These are phyloP conservation scores for Plectrocnemia conspersa DNA, from an alignment of 1,140 invertebrate species.

Conservation along the genomic window DNA sequence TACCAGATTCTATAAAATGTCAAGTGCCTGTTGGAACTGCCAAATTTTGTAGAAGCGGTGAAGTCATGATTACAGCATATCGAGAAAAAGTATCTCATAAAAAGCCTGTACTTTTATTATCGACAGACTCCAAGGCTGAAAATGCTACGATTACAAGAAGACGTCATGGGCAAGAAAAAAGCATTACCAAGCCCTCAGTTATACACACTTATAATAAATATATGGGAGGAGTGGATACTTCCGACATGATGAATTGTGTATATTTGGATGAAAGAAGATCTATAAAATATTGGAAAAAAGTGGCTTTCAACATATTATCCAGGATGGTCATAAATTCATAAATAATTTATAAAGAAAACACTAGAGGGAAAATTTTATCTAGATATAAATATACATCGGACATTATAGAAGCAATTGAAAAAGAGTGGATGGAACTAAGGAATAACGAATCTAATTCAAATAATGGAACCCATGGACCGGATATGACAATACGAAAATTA, in stretches of 20 bases:
- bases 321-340: constrained; percentile 28
- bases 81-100: constrained; percentile 22
- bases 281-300: constrained; percentile 31
- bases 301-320: constrained; percentile 27
- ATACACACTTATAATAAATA: constrained; percentile 28
- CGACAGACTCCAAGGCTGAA: constrained; percentile 20
- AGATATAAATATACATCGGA: constrained; percentile 25
- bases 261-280: constrained; percentile 37
- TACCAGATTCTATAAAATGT: constrained; percentile 36
- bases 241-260: constrained; percentile 27
- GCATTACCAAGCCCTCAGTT: constrained; percentile 23
- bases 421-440: constrained; percentile 25
- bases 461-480: not conserved
- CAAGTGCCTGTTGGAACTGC: constrained; percentile 29
- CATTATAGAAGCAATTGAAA: constrained; percentile 25
- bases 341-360: constrained; percentile 25
- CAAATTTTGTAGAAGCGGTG: constrained; percentile 17
- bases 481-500: not conserved
- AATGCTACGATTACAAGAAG: constrained; percentile 22
- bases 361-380: constrained; percentile 16
- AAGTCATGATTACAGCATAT: constrained; percentile 26
- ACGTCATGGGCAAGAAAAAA: constrained; percentile 21
- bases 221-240: constrained; percentile 27
- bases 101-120: constrained; percentile 25
- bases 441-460: constrained; percentile 21